Base-by-base conservation (phyloP, 2,888 invertebrate species). In the Microplitis deprimator region DNA sequence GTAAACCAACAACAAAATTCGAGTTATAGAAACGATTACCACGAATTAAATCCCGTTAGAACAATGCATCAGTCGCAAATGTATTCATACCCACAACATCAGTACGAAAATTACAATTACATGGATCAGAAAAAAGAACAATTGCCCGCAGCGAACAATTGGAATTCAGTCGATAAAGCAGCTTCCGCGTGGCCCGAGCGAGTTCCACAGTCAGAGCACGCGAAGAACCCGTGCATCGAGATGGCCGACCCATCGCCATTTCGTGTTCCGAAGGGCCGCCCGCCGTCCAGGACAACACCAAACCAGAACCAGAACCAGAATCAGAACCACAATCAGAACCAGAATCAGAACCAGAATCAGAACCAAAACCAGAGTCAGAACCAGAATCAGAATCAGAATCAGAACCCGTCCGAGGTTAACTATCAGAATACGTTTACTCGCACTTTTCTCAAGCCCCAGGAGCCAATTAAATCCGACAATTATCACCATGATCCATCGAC, bases 371-470 rank as follows among this genome's bases (percentile, higher is more conserved):
- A 20, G 20, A 29, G 3, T 29, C 29, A 29, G 29, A 29, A 29
- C 3, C 29, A 29, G 3, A 29, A 29, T 3, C 29, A 29, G 29
- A 29, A 29, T 29, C 29, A 29, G 29, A 29, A 85, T 73, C 88
- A 87, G 82, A 91, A 92, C 38, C 88, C 92, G 71, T 87, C 90
- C 13, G 87, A 89, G 2, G 75, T 91, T 67, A 92, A 91, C 79
- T 91, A 92, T 79, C 87, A 87, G 72, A 85, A 84, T 80, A 73
- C 84, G 29, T 84, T 87, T 41, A 80, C 86, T 1, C 86, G 87
- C 6, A 93, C 93, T 6, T 93, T 93, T 85, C 86, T 93, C 16
- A 93, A 93, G 86, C 93, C 93, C 0, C 93, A 92, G 81, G 93
- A 93, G 64, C 93, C 93, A 4, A 90, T 91, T 5, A 92, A 92